Conservation (phyloP, 2,888 invertebrate genomes). For the Acronicta aceris region DNA sequence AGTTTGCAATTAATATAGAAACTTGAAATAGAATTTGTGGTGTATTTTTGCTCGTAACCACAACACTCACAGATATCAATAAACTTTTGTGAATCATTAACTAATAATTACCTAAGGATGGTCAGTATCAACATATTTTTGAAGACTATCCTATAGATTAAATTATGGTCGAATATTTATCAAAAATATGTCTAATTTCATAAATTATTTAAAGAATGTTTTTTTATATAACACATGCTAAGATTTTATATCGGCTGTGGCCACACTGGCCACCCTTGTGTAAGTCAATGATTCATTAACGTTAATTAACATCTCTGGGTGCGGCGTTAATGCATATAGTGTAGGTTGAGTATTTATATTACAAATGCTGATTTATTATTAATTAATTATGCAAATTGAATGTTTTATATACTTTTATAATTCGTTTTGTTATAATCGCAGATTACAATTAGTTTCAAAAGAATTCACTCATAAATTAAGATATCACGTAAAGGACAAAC, state of each 20-base stretch:
- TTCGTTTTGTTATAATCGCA: constrained; percentile 41
- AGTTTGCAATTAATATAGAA: constrained; percentile 13
- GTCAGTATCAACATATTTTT: no score
- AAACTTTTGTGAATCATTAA: not conserved
- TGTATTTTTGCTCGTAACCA: constrained; percentile 6
- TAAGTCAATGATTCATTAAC: not conserved
- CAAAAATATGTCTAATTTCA: no score
- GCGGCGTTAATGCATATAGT: constrained; percentile 11
- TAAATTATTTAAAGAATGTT: no score
- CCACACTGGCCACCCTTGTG: no score
- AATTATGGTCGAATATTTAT: no score
- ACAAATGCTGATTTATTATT: constrained; percentile 27
- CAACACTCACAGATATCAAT: not conserved
- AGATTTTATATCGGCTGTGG: no score
- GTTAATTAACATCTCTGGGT: not conserved
- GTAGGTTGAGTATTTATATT: constrained; percentile 38
- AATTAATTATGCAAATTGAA: constrained; percentile 17
- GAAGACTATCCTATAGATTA: no score
- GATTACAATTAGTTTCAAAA: constrained; percentile 14
- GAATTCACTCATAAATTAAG: constrained; percentile 28
- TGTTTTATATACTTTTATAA: constrained; percentile 4
- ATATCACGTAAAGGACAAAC: constrained; percentile 34
- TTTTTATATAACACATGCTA: no score
- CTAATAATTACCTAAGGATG: no score
- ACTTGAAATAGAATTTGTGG: constrained; percentile 16